These are phyloP conservation scores for Lycaena phlaeas DNA, from an alignment of 2,888 invertebrate species.

Conservation along the genomic window DNA sequence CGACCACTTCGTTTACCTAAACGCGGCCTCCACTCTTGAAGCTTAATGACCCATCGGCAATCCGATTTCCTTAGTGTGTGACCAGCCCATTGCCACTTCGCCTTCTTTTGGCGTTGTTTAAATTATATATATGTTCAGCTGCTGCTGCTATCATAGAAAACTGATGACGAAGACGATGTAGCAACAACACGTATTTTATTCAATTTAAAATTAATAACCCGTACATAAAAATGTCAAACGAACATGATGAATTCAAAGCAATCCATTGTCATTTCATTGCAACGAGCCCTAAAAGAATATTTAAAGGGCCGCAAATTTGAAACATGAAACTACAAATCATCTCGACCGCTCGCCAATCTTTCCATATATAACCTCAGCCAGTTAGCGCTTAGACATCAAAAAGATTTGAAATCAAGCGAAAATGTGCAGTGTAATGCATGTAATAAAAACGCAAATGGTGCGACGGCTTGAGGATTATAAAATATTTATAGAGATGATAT, in stretches of 20 bases:
- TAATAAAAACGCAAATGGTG: constrained; percentile 21
- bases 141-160: no score
- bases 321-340: constrained; percentile 12
- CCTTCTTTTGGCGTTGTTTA: no score
- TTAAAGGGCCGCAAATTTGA: constrained; percentile 1
- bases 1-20: no score
- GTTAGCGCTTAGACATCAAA: constrained; percentile 21
- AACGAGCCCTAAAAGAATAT: constrained; percentile 3
- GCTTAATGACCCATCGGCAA: no score
- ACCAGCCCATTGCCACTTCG: no score
- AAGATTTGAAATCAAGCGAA: constrained; percentile 23
- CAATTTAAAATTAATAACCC: no score
- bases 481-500: constrained; percentile 13
- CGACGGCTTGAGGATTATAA: constrained; percentile 6
- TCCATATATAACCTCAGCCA: constrained; percentile 11
- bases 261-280: background rate
- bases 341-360: constrained; percentile 11
- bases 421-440: constrained; percentile 24
- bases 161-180: no score
- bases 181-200: no score
- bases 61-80: no score
- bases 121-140: no score
- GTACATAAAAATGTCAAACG: background rate
- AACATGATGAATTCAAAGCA: background rate
- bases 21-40: no score